Percentiles rank a stretch among this genome's conserved stretches.
Conservation (phyloP, 1,140 invertebrate species). For the Rhynchophorus ferrugineus region DNA sequence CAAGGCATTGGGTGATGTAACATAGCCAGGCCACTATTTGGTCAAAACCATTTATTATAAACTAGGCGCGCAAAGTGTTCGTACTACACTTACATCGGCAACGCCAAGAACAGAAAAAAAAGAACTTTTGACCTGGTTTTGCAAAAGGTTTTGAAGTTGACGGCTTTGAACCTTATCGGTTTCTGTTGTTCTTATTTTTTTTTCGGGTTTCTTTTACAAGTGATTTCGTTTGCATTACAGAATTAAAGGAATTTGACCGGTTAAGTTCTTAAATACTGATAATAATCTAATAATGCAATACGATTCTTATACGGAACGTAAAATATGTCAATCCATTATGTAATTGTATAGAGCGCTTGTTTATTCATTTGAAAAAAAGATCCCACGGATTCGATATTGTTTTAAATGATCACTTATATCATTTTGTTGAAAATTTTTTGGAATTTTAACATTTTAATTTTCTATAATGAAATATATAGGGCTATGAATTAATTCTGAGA, state of each 20-base stretch:
- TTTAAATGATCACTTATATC: too few species aligned
- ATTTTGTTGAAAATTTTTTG: too few species aligned
- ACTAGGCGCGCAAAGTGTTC: slow-evolving; percentile 13
- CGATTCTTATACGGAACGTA: background rate
- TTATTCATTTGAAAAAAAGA: too few species aligned
- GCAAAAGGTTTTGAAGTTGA: background rate
- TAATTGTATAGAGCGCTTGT: too few species aligned
- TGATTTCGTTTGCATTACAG: background rate
- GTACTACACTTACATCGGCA: background rate
- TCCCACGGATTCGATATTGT: too few species aligned
- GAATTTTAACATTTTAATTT: too few species aligned
- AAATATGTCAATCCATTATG: too few species aligned
- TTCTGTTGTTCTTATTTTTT: background rate
- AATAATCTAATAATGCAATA: background rate
- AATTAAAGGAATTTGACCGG: slow-evolving; percentile 4
- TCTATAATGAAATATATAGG: too few species aligned
- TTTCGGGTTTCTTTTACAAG: background rate
- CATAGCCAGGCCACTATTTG: slow-evolving; percentile 15
- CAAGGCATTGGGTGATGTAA: slow-evolving; percentile 22
- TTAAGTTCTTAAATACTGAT: background rate
- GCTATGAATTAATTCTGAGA: too few species aligned
- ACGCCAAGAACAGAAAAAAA: background rate
- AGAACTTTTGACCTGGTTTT: background rate
- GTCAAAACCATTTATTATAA: slow-evolving; percentile 23
- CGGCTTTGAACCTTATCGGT: background rate